A percentile compares a stretch with the other conserved stretches of the same genome.
phyloP scores from a whole-genome alignment of 2,113 vertebrate species.

The Carassius carassius region DNA sequence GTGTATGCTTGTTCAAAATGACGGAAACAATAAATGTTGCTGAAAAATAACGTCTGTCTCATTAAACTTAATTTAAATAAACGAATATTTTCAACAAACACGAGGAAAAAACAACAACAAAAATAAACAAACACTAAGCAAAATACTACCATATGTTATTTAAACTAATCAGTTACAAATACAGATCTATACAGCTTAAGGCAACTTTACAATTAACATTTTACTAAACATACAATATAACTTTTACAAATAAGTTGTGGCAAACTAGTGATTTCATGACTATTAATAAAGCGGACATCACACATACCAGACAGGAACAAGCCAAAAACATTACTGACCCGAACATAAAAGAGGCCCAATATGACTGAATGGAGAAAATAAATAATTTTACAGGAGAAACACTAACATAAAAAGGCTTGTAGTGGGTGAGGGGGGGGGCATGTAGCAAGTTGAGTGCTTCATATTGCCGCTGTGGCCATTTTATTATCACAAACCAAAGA shows the following conservation, averaged over 20 bases:
- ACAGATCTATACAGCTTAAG: not conserved
- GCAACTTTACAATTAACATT: not conserved
- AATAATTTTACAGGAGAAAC: conserved; percentile 7
- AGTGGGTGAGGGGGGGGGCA: not conserved
- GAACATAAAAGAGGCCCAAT: not conserved
- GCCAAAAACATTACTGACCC: not conserved
- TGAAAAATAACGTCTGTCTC: too few species aligned
- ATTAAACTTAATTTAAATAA: too few species aligned
- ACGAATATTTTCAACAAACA: too few species aligned
- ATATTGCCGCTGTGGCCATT: conserved; percentile 17
- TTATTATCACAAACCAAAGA: conserved; percentile 58
- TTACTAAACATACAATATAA: not conserved
- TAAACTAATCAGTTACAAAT: not conserved
- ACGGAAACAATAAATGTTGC: too few species aligned
- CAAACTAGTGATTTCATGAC: not conserved
- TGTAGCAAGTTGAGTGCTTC: not conserved
- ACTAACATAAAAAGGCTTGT: not conserved
- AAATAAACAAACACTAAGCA: not conserved
- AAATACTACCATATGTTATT: not conserved
- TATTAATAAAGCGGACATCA: not conserved
- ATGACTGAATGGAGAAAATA: not conserved
- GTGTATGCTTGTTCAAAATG: too few species aligned
- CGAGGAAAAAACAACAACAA: too few species aligned
- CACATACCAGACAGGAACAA: not conserved
- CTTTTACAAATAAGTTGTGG: not conserved